Base-by-base conservation (phyloP, 2,888 invertebrate species). In the Troglohyphantes excavatus region DNA sequence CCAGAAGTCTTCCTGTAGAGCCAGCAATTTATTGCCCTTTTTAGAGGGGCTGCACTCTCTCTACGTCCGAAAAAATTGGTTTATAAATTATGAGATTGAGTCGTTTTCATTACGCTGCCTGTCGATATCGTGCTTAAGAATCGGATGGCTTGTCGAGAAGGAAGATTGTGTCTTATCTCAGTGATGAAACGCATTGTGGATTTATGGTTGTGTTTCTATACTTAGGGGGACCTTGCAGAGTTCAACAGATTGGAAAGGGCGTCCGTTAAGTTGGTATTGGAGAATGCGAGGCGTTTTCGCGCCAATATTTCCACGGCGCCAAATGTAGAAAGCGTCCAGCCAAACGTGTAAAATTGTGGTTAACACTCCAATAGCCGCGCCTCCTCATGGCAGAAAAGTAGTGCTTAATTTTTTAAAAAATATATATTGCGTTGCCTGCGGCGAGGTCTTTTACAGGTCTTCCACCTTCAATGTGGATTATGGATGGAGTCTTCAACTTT, bases 381-480 rank as follows among this genome's bases (percentile, higher is more conserved):
- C n/a, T n/a, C n/a, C n/a, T n/a, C n/a, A n/a, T n/a, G n/a, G n/a
- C 76, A 59, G 39, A 76, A 78, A 61, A 19, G n/a, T 13, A n/a
- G 19, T 29, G 68, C 78, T 78, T 86, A 76, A 76, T 68, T 86
- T 76, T 61, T 68, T 78, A 78, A 78, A 59, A 67, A 76, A 33
- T 23, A n/a, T n/a, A n/a, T n/a, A n/a, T n/a, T n/a, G n/a, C n/a
- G n/a, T 46, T 26, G 43, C 23, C 73, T 29, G 21, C 21, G 43
- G 23, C 11, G 46, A 23, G 43, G 39, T 65, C 17, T n/a, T 63
- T 78, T 63, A 19, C 23, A 11, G 33, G 76, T 65, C 39, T 65
- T 9, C 21, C 33, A 53, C 43, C 65, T 75, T 33, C 78, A 65
- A 65, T 63, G 29, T 46, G 29, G 61, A 61, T 72, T 82, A 61